These are phyloP conservation scores for Leiothrix lutea DNA, from an alignment of 2,113 vertebrate species.

Conservation along the genomic window DNA sequence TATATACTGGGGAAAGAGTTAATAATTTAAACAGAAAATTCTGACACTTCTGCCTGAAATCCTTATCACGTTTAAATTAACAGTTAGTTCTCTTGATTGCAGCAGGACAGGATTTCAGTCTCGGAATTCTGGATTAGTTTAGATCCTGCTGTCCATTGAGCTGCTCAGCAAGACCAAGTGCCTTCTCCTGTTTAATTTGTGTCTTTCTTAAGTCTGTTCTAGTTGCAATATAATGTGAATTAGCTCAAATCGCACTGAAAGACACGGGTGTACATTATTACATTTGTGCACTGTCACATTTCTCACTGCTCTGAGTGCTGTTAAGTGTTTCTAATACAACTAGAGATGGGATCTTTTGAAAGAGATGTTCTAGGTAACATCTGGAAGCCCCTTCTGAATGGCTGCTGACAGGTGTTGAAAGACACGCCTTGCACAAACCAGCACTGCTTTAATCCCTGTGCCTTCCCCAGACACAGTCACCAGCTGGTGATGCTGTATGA, in stretches of 20 bases:
- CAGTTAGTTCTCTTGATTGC: not conserved
- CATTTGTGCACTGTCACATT: fast-evolving
- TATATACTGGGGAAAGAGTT: not conserved
- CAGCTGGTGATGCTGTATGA: fast-evolving
- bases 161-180: not conserved
- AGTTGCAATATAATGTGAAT: not conserved
- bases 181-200: not conserved
- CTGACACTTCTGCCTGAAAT: not conserved
- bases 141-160: not conserved
- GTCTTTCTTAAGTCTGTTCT: not conserved
- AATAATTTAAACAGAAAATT: not conserved
- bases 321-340: not conserved
- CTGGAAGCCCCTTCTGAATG: not conserved
- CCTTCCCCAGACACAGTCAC: not conserved
- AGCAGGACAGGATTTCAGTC: not conserved
- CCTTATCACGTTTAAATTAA: not conserved
- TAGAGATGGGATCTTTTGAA: not conserved
- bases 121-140: not conserved
- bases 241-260: not conserved
- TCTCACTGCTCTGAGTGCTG: not conserved
- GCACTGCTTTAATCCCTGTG: not conserved
- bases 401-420: not conserved
- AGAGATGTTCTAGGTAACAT: not conserved
- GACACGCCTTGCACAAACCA: not conserved
- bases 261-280: not conserved